Percentiles rank a stretch among this genome's conserved stretches.
Conservation (phyloP, 2,113 vertebrate genomes). For the Ifrita kowaldi region DNA sequence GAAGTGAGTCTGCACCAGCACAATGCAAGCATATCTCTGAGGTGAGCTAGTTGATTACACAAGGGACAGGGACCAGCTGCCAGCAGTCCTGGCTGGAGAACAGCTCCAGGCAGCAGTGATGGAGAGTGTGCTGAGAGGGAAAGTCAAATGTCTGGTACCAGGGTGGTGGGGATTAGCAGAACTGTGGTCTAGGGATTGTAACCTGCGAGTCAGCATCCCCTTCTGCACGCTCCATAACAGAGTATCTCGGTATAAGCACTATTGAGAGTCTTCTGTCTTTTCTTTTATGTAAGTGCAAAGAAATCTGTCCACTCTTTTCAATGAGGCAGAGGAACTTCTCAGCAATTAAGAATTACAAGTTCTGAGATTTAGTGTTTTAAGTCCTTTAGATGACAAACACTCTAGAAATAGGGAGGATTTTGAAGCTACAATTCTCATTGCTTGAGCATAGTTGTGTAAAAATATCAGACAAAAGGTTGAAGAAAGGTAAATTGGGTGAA, state of each 20-base stretch:
- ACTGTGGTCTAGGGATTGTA: not conserved
- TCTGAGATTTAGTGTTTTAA: not conserved
- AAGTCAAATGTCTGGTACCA: not conserved
- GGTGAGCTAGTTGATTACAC: constrained; percentile 69
- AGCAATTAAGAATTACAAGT: not conserved
- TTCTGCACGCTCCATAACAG: not conserved
- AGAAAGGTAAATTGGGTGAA: not conserved
- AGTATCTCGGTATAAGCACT: not conserved
- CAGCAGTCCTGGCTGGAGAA: constrained; percentile 52
- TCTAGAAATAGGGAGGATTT: not conserved
- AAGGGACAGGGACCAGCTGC: constrained; percentile 32
- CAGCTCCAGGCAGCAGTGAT: constrained; percentile 22
- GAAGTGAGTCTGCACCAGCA: constrained; percentile 34
- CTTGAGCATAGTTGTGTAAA: not conserved
- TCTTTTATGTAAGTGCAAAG: not conserved
- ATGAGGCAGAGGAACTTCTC: not conserved
- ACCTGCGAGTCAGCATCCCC: not conserved
- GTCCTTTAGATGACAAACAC: not conserved
- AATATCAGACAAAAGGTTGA: not conserved
- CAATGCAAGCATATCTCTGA: constrained; percentile 63
- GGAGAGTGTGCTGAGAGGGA: not conserved
- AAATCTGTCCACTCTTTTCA: not conserved
- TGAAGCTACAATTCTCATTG: not conserved
- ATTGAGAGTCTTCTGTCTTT: not conserved
- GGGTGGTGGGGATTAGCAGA: not conserved